Evolutionary conservation across 1,140 invertebrate genomes (phyloP), one percentile per base, ranked within the genome.

Genomic region (Lepidurus couesii): DNA sequence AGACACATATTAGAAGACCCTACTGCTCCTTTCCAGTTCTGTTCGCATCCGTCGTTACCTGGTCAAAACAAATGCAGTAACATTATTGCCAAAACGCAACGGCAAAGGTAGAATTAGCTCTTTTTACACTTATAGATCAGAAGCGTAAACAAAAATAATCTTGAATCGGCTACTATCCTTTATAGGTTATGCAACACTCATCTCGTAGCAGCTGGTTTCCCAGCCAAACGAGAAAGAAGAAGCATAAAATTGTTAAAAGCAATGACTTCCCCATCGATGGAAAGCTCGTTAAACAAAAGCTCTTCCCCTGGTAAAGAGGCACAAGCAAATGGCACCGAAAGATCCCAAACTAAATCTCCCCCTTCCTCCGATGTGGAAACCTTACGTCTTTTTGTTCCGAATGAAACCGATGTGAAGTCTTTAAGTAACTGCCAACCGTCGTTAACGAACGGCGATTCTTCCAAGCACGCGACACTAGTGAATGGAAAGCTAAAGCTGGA

Each of bases 51-150:
- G 44, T 44, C 78, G 21, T n/a, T 45, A 26, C 42, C 78, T 75
- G 78, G 78, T 2, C 78, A 79, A 79, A 79, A 79, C 78, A 79
- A 79, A 42, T 79, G 78, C 47, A 79, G 73, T 75, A 79, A 79
- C 47, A 75, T 79, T 13, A 79, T 79, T 74, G 74, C 78, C 34
- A 75, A 75, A 26, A 74, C 78, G 21, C 78, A 79, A 26, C 78
- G 73, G 42, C 65, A 79, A 74, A 75, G 78, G 78, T 79, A 75
- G 21, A 26, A 11, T 44, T 1, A 13, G 3, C 13, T 9, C 21
- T 65, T 11, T 13, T 9, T 65, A 65, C 7, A 4, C 16, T 47
- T 11, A 11, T 47, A 11, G 10, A 47, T 16, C 10, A 47, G 7
- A 34, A 34, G 26, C 0, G 34, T 34, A 34, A 34, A 34, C 3